Evolutionary conservation across 2,888 invertebrate genomes (phyloP), one percentile per base, ranked within the genome.

Genomic region (Cephus pygmeus): DNA sequence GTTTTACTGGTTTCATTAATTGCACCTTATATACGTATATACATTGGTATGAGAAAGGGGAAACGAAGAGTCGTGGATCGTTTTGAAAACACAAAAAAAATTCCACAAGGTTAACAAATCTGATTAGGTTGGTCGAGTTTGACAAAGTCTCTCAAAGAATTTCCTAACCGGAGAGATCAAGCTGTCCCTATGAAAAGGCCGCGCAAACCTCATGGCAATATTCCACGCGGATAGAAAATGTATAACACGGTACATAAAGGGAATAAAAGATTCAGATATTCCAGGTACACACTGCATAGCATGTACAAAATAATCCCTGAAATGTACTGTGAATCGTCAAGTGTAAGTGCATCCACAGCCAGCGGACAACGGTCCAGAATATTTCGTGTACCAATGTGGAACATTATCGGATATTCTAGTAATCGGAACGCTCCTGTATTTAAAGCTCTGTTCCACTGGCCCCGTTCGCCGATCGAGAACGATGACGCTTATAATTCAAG

Each of bases 331-430:
- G 76, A 56, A 23, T 9, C 56, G 23, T 56, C 75, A 75, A 76
- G 79, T 30, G 78, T 75, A 76, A 75, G 71, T 77, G 75, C 79
- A 79, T 73, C 35, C 75, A 81, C 81, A 80, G 79, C 81, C 79
- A 80, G 56, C 56, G 56, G 56, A 56, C 56, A 56, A 56, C 56
- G 23, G 4, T 56, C 23, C 56, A 56, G 56, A 56, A 74, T 35
- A 35, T 74, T 74, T 74, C 36, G 74, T 30, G 74, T 36, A 23
- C 30, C n/a, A 34, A 74, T 35, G n/a, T 35, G 74, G 74, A 2
- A 74, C 36, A 34, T 74, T 74, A 74, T 74, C 74, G 74, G 74
- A 74, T 74, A 74, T 74, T 74, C 74, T 34, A 30, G 34, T 74
- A 36, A 74, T 74, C 74, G 35, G 34, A 35, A 30, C 35, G 36